phyloP scores from a whole-genome alignment of 2,113 vertebrate genomes.

The Odontophorus gujanensis region DNA sequence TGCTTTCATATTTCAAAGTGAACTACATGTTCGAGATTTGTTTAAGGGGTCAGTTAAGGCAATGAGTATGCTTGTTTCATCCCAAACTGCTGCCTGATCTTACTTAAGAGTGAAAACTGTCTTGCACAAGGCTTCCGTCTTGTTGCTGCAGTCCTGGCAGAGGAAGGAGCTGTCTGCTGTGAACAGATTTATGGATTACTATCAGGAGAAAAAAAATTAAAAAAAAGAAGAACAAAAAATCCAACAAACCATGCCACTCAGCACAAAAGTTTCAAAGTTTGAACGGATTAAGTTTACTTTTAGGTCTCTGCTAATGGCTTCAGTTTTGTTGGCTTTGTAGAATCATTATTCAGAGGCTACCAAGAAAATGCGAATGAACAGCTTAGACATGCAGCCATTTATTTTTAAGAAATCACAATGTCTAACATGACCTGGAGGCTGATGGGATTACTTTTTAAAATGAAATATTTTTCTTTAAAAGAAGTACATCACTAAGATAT shows the following conservation, averaged over 20 bases:
- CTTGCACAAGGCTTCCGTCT: neutral
- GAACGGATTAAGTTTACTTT: neutral
- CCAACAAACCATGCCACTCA: neutral
- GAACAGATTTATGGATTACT: neutral
- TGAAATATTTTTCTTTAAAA: neutral
- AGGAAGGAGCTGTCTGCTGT: neutral
- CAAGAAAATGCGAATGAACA: neutral
- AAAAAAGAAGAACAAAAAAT: neutral
- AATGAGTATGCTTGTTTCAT: neutral
- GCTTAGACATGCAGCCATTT: neutral
- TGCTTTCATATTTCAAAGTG: neutral
- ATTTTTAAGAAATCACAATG: neutral
- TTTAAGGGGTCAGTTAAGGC: neutral
- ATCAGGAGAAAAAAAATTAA: neutral
- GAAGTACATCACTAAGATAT: neutral
- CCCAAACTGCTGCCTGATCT: neutral
- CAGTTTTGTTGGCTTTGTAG: neutral
- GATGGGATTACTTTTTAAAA: neutral
- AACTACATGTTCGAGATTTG: neutral
- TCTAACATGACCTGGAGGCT: neutral
- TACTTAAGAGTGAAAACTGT: neutral
- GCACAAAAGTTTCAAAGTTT: neutral
- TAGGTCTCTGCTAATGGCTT: neutral
- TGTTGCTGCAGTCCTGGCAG: neutral
- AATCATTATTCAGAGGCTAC: neutral